phyloP scores from a whole-genome alignment of 2,888 invertebrate genomes.

The Nephrotoma flavescens region DNA sequence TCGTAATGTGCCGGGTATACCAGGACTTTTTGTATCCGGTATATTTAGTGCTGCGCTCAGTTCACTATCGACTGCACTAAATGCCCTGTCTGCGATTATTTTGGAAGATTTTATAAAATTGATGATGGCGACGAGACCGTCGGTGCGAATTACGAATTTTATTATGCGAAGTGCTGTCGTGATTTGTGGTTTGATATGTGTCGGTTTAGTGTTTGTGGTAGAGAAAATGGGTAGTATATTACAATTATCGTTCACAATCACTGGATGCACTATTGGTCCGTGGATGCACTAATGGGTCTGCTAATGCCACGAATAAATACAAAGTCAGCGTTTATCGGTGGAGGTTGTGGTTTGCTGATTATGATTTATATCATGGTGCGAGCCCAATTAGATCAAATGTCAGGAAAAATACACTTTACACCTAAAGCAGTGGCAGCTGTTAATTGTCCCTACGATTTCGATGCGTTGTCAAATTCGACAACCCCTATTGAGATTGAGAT shows the following conservation, averaged over 20 bases:
- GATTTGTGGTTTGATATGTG: conserved; percentile 45
- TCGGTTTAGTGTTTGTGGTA: conserved; percentile 45
- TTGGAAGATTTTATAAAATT: conserved; percentile 65
- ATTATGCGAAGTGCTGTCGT: conserved; percentile 51
- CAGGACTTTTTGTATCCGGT: background rate
- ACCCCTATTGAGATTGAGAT: too few relatives aligned
- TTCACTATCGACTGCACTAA: conserved; percentile 19
- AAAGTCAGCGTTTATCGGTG: conserved; percentile 49
- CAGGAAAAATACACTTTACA: conserved; percentile 37
- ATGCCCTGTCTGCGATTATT: conserved; percentile 67
- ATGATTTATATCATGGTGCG: conserved; percentile 50
- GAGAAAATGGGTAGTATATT: conserved; percentile 52
- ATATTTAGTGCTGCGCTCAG: background rate
- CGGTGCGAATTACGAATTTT: conserved; percentile 35
- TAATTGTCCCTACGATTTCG: conserved; percentile 24
- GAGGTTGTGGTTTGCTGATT: conserved; percentile 39
- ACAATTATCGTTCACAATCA: conserved; percentile 30
- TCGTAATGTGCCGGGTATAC: background rate
- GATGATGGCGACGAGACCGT: conserved; percentile 38
- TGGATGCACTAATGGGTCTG: conserved; percentile 50
- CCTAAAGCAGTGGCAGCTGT: conserved; percentile 32
- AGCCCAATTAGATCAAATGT: conserved; percentile 49
- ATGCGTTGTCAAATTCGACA: too few relatives aligned
- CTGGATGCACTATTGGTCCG: conserved; percentile 52
- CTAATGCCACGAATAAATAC: conserved; percentile 34